Conservation (phyloP, 2,797 vertebrate genomes). For the Geotrypetes seraphini region DNA sequence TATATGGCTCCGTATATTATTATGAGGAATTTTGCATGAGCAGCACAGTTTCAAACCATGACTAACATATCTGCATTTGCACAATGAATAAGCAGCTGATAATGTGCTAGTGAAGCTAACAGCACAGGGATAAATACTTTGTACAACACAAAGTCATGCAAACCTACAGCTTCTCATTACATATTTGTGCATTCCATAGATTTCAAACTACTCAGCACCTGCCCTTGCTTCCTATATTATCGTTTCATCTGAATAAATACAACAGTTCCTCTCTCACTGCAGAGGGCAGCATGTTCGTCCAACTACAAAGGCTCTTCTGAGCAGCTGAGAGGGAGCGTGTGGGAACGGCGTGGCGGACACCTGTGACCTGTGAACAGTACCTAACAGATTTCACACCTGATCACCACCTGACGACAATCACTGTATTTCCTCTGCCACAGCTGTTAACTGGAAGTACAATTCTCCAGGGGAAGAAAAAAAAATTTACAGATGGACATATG, state of each 20-base stretch:
- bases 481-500: slow-evolving; percentile 42
- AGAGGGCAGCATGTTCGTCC: neutral
- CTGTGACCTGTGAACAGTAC: slow-evolving; percentile 47
- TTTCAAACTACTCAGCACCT: neutral
- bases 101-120: too few species aligned
- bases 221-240: slow-evolving; percentile 7
- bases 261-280: neutral
- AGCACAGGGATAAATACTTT: too few species aligned
- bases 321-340: neutral
- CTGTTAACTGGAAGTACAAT: slow-evolving; percentile 6
- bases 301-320: neutral
- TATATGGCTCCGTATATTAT: too few species aligned
- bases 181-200: neutral
- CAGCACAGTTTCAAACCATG: too few species aligned
- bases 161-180: neutral
- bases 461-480: slow-evolving; percentile 8
- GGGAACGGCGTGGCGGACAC: slow-evolving; percentile 32
- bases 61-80: too few species aligned
- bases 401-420: slow-evolving; percentile 56
- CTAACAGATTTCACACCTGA: slow-evolving; percentile 57
- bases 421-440: slow-evolving; percentile 14
- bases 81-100: too few species aligned
- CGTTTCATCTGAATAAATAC: slow-evolving; percentile 4
- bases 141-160: too few species aligned
- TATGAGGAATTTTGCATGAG: too few species aligned